Evolutionary conservation across 2,113 vertebrate genomes (phyloP).

Genomic region (Acinonyx jubatus): DNA sequence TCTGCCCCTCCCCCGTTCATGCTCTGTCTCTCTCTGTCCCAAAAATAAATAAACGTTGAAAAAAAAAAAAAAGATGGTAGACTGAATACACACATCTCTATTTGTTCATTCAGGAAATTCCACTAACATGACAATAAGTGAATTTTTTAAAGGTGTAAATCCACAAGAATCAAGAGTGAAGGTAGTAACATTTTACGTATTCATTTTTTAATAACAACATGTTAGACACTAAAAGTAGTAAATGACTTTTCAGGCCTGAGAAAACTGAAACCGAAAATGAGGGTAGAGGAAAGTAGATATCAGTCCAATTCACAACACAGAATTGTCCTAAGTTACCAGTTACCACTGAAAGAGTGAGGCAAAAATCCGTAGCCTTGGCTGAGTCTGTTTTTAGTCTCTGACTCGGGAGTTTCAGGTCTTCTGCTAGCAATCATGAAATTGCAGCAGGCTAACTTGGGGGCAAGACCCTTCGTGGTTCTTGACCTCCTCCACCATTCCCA

Average conservation of each 20-base stretch:
- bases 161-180: not conserved
- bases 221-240: not conserved
- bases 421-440: not conserved
- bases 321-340: not conserved
- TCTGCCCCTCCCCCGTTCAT: too few relatives aligned
- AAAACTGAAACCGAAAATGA: not conserved
- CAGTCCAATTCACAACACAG: not conserved
- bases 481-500: not conserved
- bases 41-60: too few relatives aligned
- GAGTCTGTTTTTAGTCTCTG: not conserved
- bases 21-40: too few relatives aligned
- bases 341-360: not conserved
- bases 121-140: not conserved
- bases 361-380: not conserved
- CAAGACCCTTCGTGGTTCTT: not conserved
- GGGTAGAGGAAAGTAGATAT: not conserved
- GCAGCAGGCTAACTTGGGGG: not conserved
- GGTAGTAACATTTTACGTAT: not conserved
- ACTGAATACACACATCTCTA: not conserved
- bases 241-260: not conserved
- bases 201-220: not conserved
- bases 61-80: not conserved
- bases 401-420: not conserved
- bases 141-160: constrained; percentile 10
- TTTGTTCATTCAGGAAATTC: constrained; percentile 31